A percentile compares a stretch with the other conserved stretches of the same genome.
These are phyloP conservation scores for Bradypodion ventrale DNA, from an alignment of 2,797 vertebrate genomes.

Conservation along the genomic window DNA sequence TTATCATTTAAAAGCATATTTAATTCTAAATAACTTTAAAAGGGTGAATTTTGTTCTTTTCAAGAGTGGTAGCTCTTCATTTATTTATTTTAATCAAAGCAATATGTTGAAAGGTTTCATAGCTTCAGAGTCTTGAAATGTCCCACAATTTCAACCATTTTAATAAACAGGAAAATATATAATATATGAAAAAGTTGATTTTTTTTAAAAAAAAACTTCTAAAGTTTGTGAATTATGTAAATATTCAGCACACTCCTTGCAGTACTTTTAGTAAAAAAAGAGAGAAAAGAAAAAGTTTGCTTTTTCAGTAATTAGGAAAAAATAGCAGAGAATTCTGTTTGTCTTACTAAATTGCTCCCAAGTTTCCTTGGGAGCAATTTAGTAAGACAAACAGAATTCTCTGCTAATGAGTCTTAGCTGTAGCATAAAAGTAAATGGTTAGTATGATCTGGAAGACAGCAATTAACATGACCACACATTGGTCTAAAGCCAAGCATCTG, in stretches of 20 bases:
- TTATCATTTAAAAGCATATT: slow-evolving; percentile 31
- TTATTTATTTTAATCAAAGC: slow-evolving; percentile 5
- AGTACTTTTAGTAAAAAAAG: neutral
- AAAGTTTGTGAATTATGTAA: neutral
- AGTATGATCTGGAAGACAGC: too few species aligned
- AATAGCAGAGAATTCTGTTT: neutral
- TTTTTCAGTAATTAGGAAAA: neutral
- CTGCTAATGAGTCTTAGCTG: neutral
- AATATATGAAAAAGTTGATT: slow-evolving; percentile 9
- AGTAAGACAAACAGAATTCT: neutral
- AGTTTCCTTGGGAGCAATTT: neutral
- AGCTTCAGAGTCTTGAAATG: slow-evolving; percentile 7
- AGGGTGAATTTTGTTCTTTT: slow-evolving; percentile 16
- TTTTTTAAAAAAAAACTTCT: neutral
- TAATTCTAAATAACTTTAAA: slow-evolving; percentile 40
- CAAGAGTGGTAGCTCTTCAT: neutral
- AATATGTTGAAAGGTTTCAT: slow-evolving; percentile 20
- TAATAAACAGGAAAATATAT: slow-evolving; percentile 19
- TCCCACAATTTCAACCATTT: neutral
- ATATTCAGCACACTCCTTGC: neutral
- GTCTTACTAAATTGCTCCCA: neutral
- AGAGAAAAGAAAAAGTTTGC: neutral
- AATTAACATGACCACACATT: too few species aligned
- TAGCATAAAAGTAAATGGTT: too few species aligned
- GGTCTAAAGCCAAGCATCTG: too few species aligned